Evolutionary conservation across 2,797 vertebrate genomes (phyloP).

Genomic region (Pelodytes ibericus): DNA sequence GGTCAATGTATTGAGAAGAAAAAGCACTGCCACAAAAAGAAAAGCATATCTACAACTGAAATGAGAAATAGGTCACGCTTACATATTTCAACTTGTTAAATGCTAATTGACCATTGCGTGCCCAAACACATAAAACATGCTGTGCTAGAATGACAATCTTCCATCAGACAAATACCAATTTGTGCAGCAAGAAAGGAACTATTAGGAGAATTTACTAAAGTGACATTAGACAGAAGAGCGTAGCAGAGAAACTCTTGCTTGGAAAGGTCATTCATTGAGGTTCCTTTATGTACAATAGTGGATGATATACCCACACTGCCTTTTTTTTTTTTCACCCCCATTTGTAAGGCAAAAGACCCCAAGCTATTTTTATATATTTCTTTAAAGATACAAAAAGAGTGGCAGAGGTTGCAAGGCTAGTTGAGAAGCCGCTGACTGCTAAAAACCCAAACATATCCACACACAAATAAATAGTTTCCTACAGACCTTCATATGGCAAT

Average conservation of each 20-base stretch:
- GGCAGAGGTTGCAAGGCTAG: no score
- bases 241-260: no score
- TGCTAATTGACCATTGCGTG: not conserved
- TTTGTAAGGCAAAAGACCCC: no score
- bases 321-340: no score
- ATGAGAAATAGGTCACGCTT: not conserved
- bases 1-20: not conserved
- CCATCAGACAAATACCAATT: not conserved
- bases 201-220: not conserved
- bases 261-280: no score
- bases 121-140: not conserved
- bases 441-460: no score
- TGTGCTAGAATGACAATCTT: not conserved
- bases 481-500: not conserved
- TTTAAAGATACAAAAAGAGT: no score
- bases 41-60: not conserved
- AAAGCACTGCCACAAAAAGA: not conserved
- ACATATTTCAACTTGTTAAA: not conserved
- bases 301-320: no score
- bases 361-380: no score
- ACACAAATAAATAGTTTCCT: no score
- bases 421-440: no score
- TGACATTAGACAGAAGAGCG: not conserved
- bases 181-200: conserved; percentile 23
- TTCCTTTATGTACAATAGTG: no score